Conservation (phyloP, 2,797 vertebrate species). For the Astyanax mexicanus region DNA sequence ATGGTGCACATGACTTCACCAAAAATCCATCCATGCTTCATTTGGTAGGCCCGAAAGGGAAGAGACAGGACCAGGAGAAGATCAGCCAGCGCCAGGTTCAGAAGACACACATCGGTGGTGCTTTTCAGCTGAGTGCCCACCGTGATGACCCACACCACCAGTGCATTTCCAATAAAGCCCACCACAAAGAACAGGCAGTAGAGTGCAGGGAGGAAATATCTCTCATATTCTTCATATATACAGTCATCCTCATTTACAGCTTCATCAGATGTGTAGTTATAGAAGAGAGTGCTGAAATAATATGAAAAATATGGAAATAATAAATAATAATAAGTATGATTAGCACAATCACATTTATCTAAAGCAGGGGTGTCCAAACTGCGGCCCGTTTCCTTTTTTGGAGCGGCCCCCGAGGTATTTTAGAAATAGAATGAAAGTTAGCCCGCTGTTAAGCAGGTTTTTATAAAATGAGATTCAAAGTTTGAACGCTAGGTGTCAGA, state of each 20-base stretch:
- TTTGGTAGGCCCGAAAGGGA: constrained; percentile 88
- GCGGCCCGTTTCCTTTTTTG: no score
- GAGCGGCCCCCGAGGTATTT: no score
- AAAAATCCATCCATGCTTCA: constrained; percentile 83
- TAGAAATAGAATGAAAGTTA: no score
- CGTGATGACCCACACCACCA: constrained; percentile 85
- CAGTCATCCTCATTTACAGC: no score
- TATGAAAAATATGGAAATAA: no score
- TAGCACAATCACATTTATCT: no score
- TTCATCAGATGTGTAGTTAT: no score
- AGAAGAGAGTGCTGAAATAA: not conserved
- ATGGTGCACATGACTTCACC: constrained; percentile 84
- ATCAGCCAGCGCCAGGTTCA: constrained; percentile 89
- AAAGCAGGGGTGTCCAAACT: no score
- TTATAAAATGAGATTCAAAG: no score
- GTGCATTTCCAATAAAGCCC: constrained; percentile 82
- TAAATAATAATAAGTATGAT: no score
- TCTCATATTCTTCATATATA: constrained; percentile 48
- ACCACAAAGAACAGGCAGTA: constrained; percentile 84
- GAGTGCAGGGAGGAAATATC: constrained; percentile 79
- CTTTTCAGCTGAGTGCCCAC: constrained; percentile 82
- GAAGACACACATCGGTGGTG: constrained; percentile 90
- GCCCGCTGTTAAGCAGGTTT: no score
- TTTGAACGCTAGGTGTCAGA: no score
- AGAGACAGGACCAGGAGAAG: constrained; percentile 86